Base-by-base conservation (phyloP, 2,888 invertebrate species). In the Scelioninae gen. 1 region DNA sequence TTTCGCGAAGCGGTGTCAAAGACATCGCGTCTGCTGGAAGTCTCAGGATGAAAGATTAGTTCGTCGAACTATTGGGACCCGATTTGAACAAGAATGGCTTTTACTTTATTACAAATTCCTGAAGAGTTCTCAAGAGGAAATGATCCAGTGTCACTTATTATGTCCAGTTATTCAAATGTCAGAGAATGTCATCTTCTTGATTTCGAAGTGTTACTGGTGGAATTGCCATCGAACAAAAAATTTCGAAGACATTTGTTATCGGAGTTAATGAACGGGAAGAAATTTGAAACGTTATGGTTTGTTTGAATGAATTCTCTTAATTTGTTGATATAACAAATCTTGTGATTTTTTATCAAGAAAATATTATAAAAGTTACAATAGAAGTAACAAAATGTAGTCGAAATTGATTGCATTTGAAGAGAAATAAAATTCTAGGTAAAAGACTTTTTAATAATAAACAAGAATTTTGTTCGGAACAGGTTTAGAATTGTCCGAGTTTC, bases 41-140 rank as follows among this genome's bases (percentile, higher is more conserved):
- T 74, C 65, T 10, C 29, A 13, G 45, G 47, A 74, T 74, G 63
- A 74, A 74, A 74, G 65, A 74, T 74, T 74, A 65, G 74, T 63
- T 74, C 65, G 56, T 74, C 74, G 63, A 63, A 74, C 55, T 74
- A 23, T 74, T 56, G 65, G 55, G 43, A 74, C 40, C 38, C 56
- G 40, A 72, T 49, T 72, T 49, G 63, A 55, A 74, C 74, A 51
- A 29, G 65, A 75, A 56, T 75, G 56, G 38, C 49, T 66, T 58
- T 75, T 75, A 75, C 75, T 75, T 75, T 75, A 75, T 75, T 75
- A 75, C 65, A 65, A 75, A 75, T 75, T 75, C 75, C 49, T 45
- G 75, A 43, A 56, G 65, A 75, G 75, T 47, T 38, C 49, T 10
- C 23, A 65, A 49, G 34, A 76, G 76, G 60, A 76, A 76, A 76